Base-by-base conservation (phyloP, 2,888 invertebrate genomes). In the Blastobasis adustella region DNA sequence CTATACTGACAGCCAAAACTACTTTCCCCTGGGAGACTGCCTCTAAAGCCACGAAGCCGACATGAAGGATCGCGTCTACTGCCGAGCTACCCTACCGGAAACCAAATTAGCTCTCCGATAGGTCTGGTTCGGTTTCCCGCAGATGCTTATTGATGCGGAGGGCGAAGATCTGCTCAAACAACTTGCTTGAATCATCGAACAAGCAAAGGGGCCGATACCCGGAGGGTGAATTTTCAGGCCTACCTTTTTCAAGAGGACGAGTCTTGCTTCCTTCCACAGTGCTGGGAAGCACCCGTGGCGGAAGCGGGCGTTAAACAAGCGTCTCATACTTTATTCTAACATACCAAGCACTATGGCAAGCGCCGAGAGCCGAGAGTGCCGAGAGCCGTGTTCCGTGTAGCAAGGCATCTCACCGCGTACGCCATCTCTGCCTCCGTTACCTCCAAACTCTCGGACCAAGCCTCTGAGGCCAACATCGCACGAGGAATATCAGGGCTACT, bases 151-250 rank as follows among this genome's bases (percentile, higher is more conserved):
- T 23, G 23, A 57, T 42, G 6, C 58, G 59, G 10, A 10, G 3
- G 8, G 57, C 54, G 5, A 61, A 10, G 4, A 61, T 52, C 2
- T 57, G 42, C 42, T 61, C 61, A 42, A 61, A 57, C 0, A 60
- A 36, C 45, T 63, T 63, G 4, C 56, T 55, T 1, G 43, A 45
- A 49, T 62, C 59, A 9, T 58, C 56, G 39, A 60, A 50, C 10
- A 62, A 9, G 6, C 54, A 53, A 1, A 59, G 58, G 4, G 59
- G 58, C 1, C 58, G 53, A 39, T 55, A 60, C 1, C 55, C 56
- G 1, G 54, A 54, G 5, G 57, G 56, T 7, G 53, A 53, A 1
- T 54, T 54, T 0, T 23, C 10, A 0, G 52, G 55, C 6, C 53
- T 44, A 0, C 58, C 58, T 0, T 52, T 47, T 44, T 60, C 58